Conservation (phyloP, 2,797 vertebrate genomes). For the Arrhamphus sclerolepis region DNA sequence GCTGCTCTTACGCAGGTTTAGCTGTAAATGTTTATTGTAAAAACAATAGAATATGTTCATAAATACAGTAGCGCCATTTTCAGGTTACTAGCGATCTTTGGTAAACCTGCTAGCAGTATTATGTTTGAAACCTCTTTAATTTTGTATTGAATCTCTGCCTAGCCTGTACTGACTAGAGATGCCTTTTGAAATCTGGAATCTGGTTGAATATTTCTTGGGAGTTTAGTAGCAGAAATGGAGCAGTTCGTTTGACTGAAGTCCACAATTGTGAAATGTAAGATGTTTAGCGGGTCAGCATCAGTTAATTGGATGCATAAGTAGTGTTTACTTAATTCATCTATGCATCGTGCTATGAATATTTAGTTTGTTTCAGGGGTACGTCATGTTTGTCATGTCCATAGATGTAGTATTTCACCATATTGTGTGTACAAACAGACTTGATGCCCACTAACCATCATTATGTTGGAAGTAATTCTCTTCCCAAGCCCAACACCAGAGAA, state of each 20-base stretch:
- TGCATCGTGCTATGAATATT: conserved; percentile 89
- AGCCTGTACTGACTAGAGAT: conserved; percentile 56
- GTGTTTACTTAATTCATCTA: conserved; percentile 91
- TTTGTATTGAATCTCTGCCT: conserved; percentile 56
- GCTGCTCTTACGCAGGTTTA: conserved; percentile 32
- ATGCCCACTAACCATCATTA: conserved; percentile 42
- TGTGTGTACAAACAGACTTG: conserved; percentile 47
- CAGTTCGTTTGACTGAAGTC: conserved; percentile 62
- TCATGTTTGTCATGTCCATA: conserved; percentile 61
- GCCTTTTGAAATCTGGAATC: conserved; percentile 50
- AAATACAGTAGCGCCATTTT: conserved; percentile 46
- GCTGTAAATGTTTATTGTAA: conserved; percentile 35
- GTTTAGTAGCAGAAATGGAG: conserved; percentile 61
- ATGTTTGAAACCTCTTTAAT: conserved; percentile 62
- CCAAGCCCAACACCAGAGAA: conserved; percentile 56
- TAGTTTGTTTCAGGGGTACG: conserved; percentile 77
- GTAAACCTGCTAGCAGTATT: conserved; percentile 76
- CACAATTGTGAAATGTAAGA: conserved; percentile 61
- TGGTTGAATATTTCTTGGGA: conserved; percentile 47
- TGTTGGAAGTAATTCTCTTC: conserved; percentile 56
- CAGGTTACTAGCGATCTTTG: conserved; percentile 40
- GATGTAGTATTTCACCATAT: conserved; percentile 38
- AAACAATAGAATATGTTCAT: conserved; percentile 23
- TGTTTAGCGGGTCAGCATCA: conserved; percentile 75
- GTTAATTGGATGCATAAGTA: conserved; percentile 89